Conservation (phyloP, 2,113 vertebrate genomes). For the Nannospalax galili region DNA sequence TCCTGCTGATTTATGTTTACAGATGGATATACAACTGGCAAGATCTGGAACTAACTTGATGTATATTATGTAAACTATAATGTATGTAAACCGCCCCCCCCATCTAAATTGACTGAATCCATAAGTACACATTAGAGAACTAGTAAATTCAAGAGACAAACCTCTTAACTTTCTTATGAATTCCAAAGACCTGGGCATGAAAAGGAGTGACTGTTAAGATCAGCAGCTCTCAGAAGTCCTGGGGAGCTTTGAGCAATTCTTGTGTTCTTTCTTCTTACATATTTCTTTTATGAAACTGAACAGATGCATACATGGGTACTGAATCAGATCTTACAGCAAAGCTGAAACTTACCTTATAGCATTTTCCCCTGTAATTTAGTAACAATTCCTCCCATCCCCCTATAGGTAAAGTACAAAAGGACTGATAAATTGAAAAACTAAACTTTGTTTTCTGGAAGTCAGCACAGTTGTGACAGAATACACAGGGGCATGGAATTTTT, state of each 20-base stretch:
- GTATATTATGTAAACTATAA: not conserved
- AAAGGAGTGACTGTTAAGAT: not conserved
- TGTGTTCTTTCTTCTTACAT: not conserved
- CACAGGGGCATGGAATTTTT: not conserved
- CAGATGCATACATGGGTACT: not conserved
- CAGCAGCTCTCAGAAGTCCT: not conserved
- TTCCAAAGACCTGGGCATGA: not conserved
- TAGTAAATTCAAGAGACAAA: slow-evolving; percentile 14
- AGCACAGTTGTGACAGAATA: not conserved
- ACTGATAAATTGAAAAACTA: not conserved
- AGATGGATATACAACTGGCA: not conserved
- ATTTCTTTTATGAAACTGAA: slow-evolving; percentile 19
- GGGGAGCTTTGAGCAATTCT: not conserved
- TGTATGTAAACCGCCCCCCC: not conserved
- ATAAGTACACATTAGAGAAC: not conserved
- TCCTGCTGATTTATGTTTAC: not conserved
- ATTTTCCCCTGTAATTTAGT: slow-evolving; percentile 50
- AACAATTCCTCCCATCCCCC: slow-evolving; percentile 15
- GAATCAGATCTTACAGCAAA: slow-evolving; percentile 11
- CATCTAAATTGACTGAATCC: not conserved
- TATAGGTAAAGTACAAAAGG: slow-evolving; percentile 25
- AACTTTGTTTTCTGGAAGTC: slow-evolving; percentile 34
- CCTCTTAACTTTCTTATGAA: not conserved
- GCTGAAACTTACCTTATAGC: not conserved
- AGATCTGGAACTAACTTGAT: not conserved